A percentile compares a stretch with the other conserved stretches of the same genome.
phyloP scores from a whole-genome alignment of 2,888 invertebrate species.

The Venustoraphidia nigricollis region DNA sequence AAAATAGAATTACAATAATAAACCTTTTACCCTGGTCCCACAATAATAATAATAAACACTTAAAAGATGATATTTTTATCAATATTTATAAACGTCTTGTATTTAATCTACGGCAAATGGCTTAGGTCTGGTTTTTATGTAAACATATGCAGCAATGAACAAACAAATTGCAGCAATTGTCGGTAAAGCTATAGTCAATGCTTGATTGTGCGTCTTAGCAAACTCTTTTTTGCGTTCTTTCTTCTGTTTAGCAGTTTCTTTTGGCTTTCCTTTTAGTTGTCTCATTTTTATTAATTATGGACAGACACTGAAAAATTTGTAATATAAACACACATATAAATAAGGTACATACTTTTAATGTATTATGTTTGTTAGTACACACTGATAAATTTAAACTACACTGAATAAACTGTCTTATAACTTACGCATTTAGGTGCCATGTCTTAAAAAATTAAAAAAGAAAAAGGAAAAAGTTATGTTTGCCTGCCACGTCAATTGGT shows the following conservation, averaged over 20 bases:
- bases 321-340: not conserved
- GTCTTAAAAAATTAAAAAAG: too few species aligned
- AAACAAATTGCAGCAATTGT: conserved; percentile 52
- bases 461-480: too few species aligned
- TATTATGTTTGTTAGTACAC: too few species aligned
- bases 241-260: conserved; percentile 71
- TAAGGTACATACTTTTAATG: not conserved
- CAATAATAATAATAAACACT: too few species aligned
- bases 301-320: not conserved
- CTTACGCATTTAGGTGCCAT: too few species aligned
- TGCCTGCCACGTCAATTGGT: too few species aligned
- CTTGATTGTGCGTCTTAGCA: conserved; percentile 58
- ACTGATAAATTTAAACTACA: too few species aligned
- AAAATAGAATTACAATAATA: too few species aligned
- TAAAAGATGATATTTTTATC: not conserved
- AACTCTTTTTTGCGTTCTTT: conserved; percentile 75
- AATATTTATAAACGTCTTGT: not conserved
- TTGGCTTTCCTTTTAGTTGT: conserved; percentile 63
- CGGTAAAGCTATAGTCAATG: conserved; percentile 65
- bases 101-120: not conserved
- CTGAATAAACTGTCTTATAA: too few species aligned
- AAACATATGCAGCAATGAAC: conserved; percentile 60
- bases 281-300: conserved; percentile 39
- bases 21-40: too few species aligned
- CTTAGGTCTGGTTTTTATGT: conserved; percentile 59